Conservation (phyloP, 2,113 vertebrate species). For the Oreotrochilus melanogaster region DNA sequence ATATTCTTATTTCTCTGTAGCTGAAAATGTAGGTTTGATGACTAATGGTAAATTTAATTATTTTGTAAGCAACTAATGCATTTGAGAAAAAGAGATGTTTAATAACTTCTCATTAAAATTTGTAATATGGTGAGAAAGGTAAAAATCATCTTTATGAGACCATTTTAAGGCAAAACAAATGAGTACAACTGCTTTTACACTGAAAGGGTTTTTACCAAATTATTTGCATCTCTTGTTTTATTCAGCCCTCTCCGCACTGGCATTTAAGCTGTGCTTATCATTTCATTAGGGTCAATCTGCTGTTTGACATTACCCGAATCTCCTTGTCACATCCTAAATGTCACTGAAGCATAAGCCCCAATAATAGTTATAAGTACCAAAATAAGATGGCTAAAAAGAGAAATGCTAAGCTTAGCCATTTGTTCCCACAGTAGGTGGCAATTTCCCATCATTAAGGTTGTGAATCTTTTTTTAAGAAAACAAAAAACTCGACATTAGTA, state of each 20-base stretch:
- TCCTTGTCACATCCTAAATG: constrained; percentile 37
- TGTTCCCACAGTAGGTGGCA: not conserved
- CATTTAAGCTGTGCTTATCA: constrained; percentile 49
- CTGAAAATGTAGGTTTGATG: not conserved
- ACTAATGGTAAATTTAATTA: not conserved
- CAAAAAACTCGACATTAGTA: not conserved
- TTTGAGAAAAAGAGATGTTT: not conserved
- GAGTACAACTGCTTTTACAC: not conserved
- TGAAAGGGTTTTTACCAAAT: not conserved
- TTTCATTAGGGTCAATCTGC: constrained; percentile 58
- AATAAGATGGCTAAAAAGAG: constrained; percentile 17
- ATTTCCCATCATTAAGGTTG: not conserved
- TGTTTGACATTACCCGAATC: constrained; percentile 42
- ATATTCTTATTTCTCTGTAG: not conserved
- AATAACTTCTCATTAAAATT: not conserved
- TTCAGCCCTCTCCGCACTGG: not conserved
- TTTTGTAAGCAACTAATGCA: not conserved
- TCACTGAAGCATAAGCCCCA: constrained; percentile 9
- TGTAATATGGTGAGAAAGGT: not conserved
- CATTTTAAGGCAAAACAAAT: not conserved
- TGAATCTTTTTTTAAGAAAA: not conserved
- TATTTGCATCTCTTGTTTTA: constrained; percentile 19
- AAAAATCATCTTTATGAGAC: not conserved
- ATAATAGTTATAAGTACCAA: not conserved
- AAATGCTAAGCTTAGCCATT: not conserved